Percentiles rank a stretch among this genome's conserved stretches.
These are phyloP conservation scores for Emmelina monodactyla DNA, from an alignment of 2,888 invertebrate species.

Conservation along the genomic window DNA sequence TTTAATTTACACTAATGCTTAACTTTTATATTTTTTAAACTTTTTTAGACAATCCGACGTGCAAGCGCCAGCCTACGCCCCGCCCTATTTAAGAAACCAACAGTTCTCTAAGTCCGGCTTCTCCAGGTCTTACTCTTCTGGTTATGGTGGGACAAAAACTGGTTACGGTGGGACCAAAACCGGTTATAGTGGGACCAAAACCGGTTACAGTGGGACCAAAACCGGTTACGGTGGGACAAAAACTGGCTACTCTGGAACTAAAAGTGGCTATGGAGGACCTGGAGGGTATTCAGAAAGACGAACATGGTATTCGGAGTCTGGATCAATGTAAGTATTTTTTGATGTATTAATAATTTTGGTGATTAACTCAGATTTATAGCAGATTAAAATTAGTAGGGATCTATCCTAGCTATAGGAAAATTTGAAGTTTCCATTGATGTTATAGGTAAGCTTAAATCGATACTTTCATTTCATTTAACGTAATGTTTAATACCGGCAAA, in stretches of 20 bases:
- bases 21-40: no score
- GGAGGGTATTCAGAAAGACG: constrained; percentile 21
- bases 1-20: no score
- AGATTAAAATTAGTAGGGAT: no score
- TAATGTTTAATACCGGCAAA: no score
- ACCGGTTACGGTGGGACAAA: constrained; percentile 17
- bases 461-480: no score
- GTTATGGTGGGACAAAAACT: constrained; percentile 19
- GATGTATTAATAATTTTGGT: constrained; percentile 1
- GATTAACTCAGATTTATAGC: constrained; percentile 1
- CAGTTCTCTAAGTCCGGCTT: constrained; percentile 19
- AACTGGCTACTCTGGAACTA: constrained; percentile 15
- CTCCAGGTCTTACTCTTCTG: constrained; percentile 14
- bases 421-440: no score
- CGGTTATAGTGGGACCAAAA: constrained; percentile 22
- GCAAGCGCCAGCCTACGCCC: constrained; percentile 40
- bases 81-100: constrained; percentile 30
- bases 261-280: constrained; percentile 13
- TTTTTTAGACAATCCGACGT: constrained; percentile 53
- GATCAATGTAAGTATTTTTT: constrained; percentile 26
- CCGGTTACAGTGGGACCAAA: constrained; percentile 21
- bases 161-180: constrained; percentile 20
- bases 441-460: no score
- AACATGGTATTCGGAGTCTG: constrained; percentile 33
- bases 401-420: no score